phyloP scores from a whole-genome alignment of 2,888 invertebrate species.

The Mycogona germanica region DNA sequence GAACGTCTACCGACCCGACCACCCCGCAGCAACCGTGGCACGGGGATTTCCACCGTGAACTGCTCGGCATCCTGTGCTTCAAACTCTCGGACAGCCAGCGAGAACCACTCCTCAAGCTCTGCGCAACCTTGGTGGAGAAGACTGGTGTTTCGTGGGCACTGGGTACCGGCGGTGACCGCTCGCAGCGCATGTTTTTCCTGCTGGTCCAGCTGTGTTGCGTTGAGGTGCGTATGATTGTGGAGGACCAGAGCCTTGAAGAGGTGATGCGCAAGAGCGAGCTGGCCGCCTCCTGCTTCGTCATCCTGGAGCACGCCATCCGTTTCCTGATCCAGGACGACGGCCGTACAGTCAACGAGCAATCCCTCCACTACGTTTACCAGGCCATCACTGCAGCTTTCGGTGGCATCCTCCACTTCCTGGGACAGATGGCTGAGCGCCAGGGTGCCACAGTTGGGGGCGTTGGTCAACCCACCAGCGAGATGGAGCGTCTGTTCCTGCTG shows the following conservation, averaged over 20 bases:
- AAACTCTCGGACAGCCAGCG: conserved; percentile 78
- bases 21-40: too few relatives aligned
- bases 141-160: conserved; percentile 76
- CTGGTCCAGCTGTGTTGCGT: conserved; percentile 77
- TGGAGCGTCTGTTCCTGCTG: neutral
- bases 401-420: conserved; percentile 62
- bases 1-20: conserved; percentile 31
- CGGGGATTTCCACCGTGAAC: conserved; percentile 61
- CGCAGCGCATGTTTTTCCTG: conserved; percentile 58
- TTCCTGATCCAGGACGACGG: conserved; percentile 29
- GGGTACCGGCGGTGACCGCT: conserved; percentile 36
- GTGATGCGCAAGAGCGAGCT: conserved; percentile 26
- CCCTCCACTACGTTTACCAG: conserved; percentile 70
- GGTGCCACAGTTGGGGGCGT: neutral
- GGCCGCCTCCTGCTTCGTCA: conserved; percentile 30
- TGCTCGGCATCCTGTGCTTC: conserved; percentile 51
- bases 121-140: conserved; percentile 63
- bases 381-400: conserved; percentile 80
- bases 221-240: conserved; percentile 87
- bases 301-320: conserved; percentile 31
- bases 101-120: conserved; percentile 73
- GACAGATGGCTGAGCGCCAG: neutral
- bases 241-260: conserved; percentile 47
- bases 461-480: neutral
- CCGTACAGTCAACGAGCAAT: conserved; percentile 26